Conservation (phyloP, 2,888 invertebrate species). For the Drosophila anomalata region DNA sequence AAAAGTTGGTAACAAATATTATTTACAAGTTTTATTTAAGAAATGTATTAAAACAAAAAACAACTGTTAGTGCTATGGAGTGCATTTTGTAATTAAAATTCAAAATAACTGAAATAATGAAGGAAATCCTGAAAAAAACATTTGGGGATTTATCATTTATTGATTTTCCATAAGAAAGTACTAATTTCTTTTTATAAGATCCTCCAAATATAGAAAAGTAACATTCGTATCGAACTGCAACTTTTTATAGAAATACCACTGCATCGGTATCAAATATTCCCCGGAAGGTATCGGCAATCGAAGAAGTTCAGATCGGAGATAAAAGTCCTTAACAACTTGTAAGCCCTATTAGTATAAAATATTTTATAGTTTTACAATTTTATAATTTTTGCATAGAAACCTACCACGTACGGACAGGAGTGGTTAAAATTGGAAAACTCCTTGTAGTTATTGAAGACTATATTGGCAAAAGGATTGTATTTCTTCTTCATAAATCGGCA, state of each 20-base stretch:
- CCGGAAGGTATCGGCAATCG: not conserved
- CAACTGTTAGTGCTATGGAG: too few species aligned
- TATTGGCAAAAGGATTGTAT: not conserved
- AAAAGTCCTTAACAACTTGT: not conserved
- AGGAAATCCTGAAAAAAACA: too few species aligned
- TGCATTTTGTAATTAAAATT: too few species aligned
- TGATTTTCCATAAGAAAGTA: not conserved
- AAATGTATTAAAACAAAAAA: too few species aligned
- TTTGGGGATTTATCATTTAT: too few species aligned
- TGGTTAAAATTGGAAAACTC: not conserved
- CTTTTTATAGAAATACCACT: not conserved
- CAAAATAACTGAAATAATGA: too few species aligned
- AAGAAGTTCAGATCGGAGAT: not conserved
- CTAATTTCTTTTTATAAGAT: not conserved
- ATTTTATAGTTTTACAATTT: too few species aligned
- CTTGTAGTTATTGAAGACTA: not conserved
- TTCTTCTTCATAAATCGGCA: conserved; percentile 9
- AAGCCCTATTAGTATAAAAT: not conserved
- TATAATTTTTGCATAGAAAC: not conserved
- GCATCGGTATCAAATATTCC: not conserved
- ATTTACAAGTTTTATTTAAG: too few species aligned
- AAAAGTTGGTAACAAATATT: too few species aligned
- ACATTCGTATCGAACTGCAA: not conserved
- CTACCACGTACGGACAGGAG: not conserved
- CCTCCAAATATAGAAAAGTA: not conserved